Evolutionary conservation across 1,140 invertebrate species (phyloP).

Genomic region (Colletes latitarsis): DNA sequence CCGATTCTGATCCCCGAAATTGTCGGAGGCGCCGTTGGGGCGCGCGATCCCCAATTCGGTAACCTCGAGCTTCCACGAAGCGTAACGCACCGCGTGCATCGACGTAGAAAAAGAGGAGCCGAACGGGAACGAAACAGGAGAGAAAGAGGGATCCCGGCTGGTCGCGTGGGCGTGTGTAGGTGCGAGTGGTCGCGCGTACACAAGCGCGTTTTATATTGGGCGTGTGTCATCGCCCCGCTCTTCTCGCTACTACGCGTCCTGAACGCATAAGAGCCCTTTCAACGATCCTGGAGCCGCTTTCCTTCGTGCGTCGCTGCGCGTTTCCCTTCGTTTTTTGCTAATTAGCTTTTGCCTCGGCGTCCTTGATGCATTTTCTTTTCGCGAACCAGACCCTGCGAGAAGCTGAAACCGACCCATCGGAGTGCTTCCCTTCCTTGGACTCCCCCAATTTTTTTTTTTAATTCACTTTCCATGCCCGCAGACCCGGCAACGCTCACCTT

Average conservation of each 20-base stretch:
- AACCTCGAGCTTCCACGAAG: conserved; percentile 38
- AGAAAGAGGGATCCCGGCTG: background rate
- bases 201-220: conserved; percentile 66
- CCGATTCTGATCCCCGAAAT: conserved; percentile 45
- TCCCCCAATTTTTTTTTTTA: background rate
- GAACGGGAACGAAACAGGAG: background rate
- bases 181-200: conserved; percentile 36
- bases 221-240: conserved; percentile 69
- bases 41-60: conserved; percentile 10
- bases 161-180: conserved; percentile 26
- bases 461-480: background rate
- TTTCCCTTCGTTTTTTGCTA: conserved; percentile 11
- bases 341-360: conserved; percentile 1
- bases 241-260: conserved; percentile 63
- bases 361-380: background rate
- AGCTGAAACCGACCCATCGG: background rate
- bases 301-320: conserved; percentile 15
- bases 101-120: conserved; percentile 8
- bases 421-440: background rate
- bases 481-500: too few relatives aligned
- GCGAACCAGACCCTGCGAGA: background rate
- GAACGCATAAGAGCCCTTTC: conserved; percentile 63
- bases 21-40: conserved; percentile 38
- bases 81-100: conserved; percentile 43
- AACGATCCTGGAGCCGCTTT: conserved; percentile 24